Conservation (phyloP, 2,797 vertebrate species). For the Mormyrops attenuatus region DNA sequence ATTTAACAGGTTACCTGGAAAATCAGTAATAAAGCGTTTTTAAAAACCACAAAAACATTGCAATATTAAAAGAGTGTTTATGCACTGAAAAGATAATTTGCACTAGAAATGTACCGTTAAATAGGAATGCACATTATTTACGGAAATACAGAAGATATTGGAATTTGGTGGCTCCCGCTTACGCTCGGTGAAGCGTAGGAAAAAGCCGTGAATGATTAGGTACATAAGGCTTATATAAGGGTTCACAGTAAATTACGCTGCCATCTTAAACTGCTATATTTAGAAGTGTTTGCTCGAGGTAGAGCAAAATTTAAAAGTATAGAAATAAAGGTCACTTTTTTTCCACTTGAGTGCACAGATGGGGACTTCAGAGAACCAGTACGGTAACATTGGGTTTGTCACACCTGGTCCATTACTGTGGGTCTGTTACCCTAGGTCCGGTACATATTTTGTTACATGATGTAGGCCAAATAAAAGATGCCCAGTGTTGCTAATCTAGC, state of each 20-base stretch:
- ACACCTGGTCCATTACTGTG: not conserved
- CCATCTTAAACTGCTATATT: not conserved
- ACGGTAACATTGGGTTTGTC: not conserved
- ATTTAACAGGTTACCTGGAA: not conserved
- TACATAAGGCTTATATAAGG: not conserved
- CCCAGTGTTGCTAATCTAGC: not conserved
- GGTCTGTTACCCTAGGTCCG: not conserved
- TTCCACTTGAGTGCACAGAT: not conserved
- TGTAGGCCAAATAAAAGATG: not conserved
- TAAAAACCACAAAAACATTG: not conserved
- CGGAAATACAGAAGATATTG: not conserved
- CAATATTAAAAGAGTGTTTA: not conserved
- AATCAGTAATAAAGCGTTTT: not conserved
- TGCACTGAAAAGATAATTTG: not conserved
- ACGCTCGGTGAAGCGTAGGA: not conserved
- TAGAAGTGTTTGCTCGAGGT: not conserved
- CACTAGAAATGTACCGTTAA: not conserved
- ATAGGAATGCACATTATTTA: constrained; percentile 4
- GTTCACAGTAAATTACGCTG: not conserved
- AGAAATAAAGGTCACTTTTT: not conserved
- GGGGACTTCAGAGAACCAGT: not conserved
- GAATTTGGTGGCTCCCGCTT: not conserved
- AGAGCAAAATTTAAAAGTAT: not conserved
- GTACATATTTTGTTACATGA: not conserved
- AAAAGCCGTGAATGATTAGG: not conserved